Conservation (phyloP, 2,113 vertebrate genomes). For the Rhabdomys dilectus region DNA sequence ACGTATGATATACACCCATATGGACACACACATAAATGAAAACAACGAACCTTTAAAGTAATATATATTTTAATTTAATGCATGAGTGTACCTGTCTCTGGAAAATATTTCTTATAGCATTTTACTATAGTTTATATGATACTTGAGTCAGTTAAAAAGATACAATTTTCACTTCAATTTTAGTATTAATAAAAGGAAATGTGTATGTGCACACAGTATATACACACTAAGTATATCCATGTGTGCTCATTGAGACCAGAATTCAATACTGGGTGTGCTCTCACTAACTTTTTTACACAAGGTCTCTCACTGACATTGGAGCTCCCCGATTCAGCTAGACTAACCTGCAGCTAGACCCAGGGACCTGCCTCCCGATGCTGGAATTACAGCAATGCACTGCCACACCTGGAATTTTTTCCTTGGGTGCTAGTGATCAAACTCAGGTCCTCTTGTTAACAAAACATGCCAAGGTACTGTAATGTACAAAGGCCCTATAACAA, state of each 20-base stretch:
- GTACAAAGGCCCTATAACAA: slow-evolving; percentile 3
- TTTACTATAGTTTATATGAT: slow-evolving; percentile 4
- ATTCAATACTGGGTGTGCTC: neutral
- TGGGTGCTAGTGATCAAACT: neutral
- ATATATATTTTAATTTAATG: slow-evolving; percentile 27
- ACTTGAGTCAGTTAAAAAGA: slow-evolving; percentile 24
- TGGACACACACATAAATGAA: neutral
- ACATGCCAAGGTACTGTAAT: neutral
- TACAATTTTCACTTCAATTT: slow-evolving; percentile 19
- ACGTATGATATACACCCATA: neutral
- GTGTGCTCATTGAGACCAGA: neutral
- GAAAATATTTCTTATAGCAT: slow-evolving; percentile 18
- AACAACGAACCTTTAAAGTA: neutral
- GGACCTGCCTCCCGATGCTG: neutral
- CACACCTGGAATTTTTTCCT: neutral
- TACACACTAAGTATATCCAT: neutral
- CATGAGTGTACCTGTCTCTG: neutral
- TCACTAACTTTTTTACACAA: neutral
- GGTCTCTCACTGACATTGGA: neutral
- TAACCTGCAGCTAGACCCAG: neutral
- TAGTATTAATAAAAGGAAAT: slow-evolving; percentile 35
- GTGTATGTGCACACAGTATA: neutral
- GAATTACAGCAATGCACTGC: no score
- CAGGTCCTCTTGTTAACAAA: neutral
- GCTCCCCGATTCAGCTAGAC: neutral